phyloP scores from a whole-genome alignment of 2,113 vertebrate species.

The Saccopteryx bilineata region DNA sequence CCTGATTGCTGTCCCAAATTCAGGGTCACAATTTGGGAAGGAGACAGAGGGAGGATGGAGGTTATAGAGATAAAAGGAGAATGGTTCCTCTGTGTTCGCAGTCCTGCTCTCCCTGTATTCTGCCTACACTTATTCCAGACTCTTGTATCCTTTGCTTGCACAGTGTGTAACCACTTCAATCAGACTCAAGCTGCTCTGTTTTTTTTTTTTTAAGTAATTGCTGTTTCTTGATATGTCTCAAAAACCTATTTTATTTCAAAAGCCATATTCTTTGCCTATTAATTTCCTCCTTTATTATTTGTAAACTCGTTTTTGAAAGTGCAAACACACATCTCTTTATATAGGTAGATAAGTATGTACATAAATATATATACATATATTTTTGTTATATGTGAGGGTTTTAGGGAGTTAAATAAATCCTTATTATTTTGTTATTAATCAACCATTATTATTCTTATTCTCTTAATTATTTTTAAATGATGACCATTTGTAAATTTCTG shows the following conservation, averaged over 20 bases:
- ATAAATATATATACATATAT: background rate
- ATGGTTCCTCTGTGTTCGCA: background rate
- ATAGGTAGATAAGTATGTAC: background rate
- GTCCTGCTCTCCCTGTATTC: background rate
- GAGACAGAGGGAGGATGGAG: constrained; percentile 58
- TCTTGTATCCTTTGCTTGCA: constrained; percentile 1
- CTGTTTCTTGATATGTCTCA: constrained; percentile 46
- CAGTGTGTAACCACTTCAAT: constrained; percentile 71
- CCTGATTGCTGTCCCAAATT: constrained; percentile 66
- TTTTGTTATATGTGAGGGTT: background rate
- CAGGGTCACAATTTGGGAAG: constrained; percentile 61
- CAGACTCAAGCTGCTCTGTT: constrained; percentile 73
- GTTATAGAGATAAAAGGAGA: constrained; percentile 51
- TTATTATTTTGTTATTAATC: constrained; percentile 55
- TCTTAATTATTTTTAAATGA: constrained; percentile 78
- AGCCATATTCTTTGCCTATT: background rate
- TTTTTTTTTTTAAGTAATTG: constrained; percentile 73
- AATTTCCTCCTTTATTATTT: constrained; percentile 56
- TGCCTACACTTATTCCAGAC: background rate
- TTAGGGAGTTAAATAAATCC: background rate
- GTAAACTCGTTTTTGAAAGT: constrained; percentile 58
- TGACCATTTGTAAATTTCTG: constrained; percentile 52
- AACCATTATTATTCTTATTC: constrained; percentile 53
- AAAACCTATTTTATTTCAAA: constrained; percentile 74
- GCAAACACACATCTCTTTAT: background rate